Conservation (phyloP, 2,888 invertebrate genomes). For the Vanessa cardui region DNA sequence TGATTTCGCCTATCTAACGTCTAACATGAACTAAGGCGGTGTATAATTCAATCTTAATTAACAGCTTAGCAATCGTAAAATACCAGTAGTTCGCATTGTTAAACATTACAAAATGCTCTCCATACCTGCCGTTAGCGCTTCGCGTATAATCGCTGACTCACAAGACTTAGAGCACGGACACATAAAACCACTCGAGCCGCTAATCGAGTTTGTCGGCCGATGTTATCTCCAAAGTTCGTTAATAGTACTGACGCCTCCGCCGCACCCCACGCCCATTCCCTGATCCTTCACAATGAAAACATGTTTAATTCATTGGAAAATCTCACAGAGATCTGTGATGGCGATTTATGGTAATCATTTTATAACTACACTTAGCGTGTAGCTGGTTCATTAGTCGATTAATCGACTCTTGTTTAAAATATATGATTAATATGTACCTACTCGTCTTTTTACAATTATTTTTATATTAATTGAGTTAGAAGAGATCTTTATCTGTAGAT, state of each 20-base stretch:
- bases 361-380: constrained; percentile 24
- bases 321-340: constrained; percentile 36
- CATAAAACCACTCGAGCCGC: constrained; percentile 68
- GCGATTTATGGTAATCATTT: constrained; percentile 43
- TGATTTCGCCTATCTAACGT: too few relatives aligned
- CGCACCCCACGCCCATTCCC: constrained; percentile 44
- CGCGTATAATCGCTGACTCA: constrained; percentile 33
- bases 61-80: too few relatives aligned
- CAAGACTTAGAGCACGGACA: constrained; percentile 45
- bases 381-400: constrained; percentile 21
- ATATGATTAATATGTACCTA: constrained; percentile 42
- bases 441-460: not conserved
- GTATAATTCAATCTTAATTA: too few relatives aligned
- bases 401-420: constrained; percentile 25
- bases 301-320: constrained; percentile 59
- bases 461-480: too few relatives aligned
- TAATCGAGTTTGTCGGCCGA: constrained; percentile 82
- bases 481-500: not conserved
- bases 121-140: too few relatives aligned
- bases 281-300: constrained; percentile 48
- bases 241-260: constrained; percentile 73
- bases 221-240: constrained; percentile 78
- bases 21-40: too few relatives aligned
- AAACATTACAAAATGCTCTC: too few relatives aligned
- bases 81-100: too few relatives aligned